These are phyloP conservation scores for Notamacropus eugenii DNA, from an alignment of 2,797 vertebrate genomes.

Conservation along the genomic window DNA sequence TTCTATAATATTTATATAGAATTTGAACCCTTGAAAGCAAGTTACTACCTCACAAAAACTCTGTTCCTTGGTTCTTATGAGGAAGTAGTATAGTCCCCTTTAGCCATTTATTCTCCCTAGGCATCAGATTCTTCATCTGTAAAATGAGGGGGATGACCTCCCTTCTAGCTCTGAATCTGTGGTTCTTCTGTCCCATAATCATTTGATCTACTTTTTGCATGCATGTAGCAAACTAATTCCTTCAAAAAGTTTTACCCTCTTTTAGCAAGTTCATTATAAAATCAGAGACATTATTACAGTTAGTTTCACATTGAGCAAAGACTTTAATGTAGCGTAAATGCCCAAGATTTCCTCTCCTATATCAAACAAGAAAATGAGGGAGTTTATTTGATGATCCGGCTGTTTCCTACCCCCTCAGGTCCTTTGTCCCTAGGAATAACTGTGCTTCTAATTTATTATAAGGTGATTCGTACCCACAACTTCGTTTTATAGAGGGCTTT, in stretches of 20 bases:
- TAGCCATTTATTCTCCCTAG: background rate
- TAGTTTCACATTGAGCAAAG: no score
- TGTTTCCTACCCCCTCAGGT: accelerated
- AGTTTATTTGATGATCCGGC: accelerated
- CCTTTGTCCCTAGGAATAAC: background rate
- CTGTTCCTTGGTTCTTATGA: background rate
- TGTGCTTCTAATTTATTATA: background rate
- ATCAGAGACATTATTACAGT: background rate
- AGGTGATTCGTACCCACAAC: background rate
- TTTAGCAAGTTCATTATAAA: background rate
- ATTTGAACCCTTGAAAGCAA: background rate
- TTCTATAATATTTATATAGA: background rate
- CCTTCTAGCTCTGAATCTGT: background rate
- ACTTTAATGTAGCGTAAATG: no score
- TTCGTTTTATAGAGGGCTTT: background rate
- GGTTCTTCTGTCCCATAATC: background rate
- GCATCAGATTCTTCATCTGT: background rate
- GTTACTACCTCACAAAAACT: background rate
- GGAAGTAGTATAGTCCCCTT: background rate
- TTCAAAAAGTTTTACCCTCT: background rate
- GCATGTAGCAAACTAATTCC: background rate
- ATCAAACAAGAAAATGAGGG: background rate
- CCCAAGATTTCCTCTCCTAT: background rate
- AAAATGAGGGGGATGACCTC: background rate
- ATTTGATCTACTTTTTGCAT: background rate